These are phyloP conservation scores for Darevskia mixta DNA, from an alignment of 2,797 vertebrate species.

Conservation along the genomic window DNA sequence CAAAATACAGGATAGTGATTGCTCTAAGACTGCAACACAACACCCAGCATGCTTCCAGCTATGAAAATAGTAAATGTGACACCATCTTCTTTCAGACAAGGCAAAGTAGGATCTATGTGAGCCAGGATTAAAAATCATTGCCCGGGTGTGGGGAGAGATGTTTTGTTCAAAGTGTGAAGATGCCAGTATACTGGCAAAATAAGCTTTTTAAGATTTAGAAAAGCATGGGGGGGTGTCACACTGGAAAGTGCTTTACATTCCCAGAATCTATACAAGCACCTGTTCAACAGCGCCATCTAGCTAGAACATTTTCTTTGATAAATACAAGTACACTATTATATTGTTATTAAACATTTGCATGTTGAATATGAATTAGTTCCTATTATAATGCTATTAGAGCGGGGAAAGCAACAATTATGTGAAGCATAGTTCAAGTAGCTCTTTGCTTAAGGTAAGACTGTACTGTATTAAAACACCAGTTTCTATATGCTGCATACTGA, in stretches of 20 bases:
- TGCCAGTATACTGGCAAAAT: neutral
- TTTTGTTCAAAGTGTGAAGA: neutral
- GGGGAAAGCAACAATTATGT: neutral
- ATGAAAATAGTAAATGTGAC: neutral
- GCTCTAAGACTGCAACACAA: neutral
- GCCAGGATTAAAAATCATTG: neutral
- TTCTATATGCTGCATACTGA: neutral
- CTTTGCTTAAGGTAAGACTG: neutral
- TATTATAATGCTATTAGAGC: neutral
- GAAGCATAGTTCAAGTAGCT: neutral
- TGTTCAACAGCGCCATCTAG: conserved; percentile 7
- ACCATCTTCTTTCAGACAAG: neutral
- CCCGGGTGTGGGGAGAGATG: neutral
- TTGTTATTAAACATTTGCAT: neutral
- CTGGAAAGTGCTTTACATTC: rapidly evolving
- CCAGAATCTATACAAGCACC: neutral
- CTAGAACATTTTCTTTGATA: neutral
- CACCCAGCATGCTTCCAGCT: neutral
- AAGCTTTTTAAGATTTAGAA: neutral
- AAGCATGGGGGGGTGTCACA: neutral
- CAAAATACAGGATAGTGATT: neutral
- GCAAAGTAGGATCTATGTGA: neutral
- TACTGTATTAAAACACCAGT: neutral
- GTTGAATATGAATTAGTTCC: neutral
- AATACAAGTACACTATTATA: neutral